Evolutionary conservation across 2,113 vertebrate genomes (phyloP), one percentile per base, ranked within the genome.

Genomic region (Gambusia holbrooki): DNA sequence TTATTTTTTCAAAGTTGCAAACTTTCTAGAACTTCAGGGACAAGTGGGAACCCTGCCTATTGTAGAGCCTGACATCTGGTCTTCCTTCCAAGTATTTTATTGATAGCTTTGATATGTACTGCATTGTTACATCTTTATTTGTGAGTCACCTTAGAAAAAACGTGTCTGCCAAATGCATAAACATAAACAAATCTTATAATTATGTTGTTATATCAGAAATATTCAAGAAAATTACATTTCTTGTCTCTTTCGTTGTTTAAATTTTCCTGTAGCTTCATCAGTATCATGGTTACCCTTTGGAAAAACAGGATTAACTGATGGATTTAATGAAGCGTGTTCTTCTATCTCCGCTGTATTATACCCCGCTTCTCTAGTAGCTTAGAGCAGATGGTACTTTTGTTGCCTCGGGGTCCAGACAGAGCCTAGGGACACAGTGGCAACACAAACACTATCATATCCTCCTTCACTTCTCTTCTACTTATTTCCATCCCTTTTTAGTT

Each of bases 401-500:
- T 85, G 82, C 84, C 87, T 81, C 72, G 70, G 82, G 85, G 79
- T 82, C 71, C 77, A 88, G 81, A 88, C 88, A 62, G 66, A 79
- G 82, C 87, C 82, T 75, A 62, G 85, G 81, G 89, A 84, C 45
- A 84, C 45, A 8, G 33, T 66, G 73, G 76, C 63, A 71, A 17
- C 74, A 85, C 71, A 89, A 84, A 86, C 77, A 75, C 75, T 30
- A 85, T 84, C 82, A 85, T 61, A 77, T 76, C 76, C 61, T 84
- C 78, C 66, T 62, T 84, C 70, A 66, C 58, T 63, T 73, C 73
- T 83, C 74, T 60, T 86, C 77, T 69, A 70, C 69, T 71, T 61
- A 71, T 71, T 71, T 65, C 35, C 8, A 11, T 71, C 65, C 35
- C 40, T 45, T 63, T 51, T 77, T 27, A 37, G 54, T 61, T 79